Evolutionary conservation across 2,888 invertebrate genomes (phyloP).

Genomic region (Notodonta ziczac): DNA sequence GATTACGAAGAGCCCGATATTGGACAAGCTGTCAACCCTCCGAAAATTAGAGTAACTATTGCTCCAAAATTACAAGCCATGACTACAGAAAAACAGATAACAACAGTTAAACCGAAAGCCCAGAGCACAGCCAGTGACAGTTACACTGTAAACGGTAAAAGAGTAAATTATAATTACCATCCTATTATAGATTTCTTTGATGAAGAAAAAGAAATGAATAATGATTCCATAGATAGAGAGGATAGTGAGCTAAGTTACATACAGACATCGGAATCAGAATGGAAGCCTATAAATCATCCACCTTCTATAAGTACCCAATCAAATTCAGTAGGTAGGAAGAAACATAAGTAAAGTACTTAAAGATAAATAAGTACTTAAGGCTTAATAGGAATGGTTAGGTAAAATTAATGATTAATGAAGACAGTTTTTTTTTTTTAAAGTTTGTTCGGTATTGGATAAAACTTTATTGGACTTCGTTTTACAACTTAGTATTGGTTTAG

Average conservation of each 20-base stretch:
- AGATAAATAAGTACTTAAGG: background rate
- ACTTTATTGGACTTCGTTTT: no score
- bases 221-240: slow-evolving; percentile 72
- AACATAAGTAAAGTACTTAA: slow-evolving; percentile 31
- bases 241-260: slow-evolving; percentile 59
- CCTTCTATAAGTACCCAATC: slow-evolving; percentile 54
- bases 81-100: slow-evolving; percentile 53
- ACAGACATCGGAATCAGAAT: slow-evolving; percentile 69
- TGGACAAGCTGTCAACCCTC: slow-evolving; percentile 47
- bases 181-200: slow-evolving; percentile 93
- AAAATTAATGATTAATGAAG: no score
- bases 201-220: slow-evolving; percentile 61
- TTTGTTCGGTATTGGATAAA: no score
- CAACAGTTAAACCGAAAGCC: slow-evolving; percentile 48
- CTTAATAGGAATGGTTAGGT: no score
- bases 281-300: slow-evolving; percentile 78
- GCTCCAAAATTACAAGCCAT: slow-evolving; percentile 67
- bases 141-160: slow-evolving; percentile 65
- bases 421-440: no score
- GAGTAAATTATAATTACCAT: slow-evolving; percentile 92
- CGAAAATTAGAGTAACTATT: slow-evolving; percentile 60
- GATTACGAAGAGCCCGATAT: slow-evolving; percentile 65
- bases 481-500: no score
- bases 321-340: slow-evolving; percentile 35
- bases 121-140: slow-evolving; percentile 49